Percentiles rank a stretch among this genome's conserved stretches.
phyloP scores from a whole-genome alignment of 2,797 vertebrate species.

The Telmatherina bonti region DNA sequence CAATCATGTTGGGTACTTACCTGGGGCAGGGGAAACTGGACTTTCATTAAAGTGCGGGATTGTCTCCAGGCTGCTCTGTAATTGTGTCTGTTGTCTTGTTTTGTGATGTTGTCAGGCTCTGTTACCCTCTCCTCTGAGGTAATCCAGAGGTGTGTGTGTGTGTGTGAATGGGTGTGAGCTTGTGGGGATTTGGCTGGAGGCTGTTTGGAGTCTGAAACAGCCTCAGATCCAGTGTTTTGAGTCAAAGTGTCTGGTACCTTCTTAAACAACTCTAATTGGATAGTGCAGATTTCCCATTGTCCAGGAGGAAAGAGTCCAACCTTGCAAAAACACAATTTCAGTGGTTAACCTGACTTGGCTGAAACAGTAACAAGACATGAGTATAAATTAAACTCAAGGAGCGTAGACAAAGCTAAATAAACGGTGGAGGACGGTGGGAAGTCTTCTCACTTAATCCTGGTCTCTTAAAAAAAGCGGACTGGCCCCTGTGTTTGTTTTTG shows the following conservation, averaged over 20 bases:
- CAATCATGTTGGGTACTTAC: conserved; percentile 84
- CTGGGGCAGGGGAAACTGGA: conserved; percentile 87
- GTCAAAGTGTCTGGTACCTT: conserved; percentile 26
- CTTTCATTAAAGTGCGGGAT: conserved; percentile 88
- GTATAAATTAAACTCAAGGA: conserved; percentile 62
- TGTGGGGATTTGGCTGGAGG: conserved; percentile 47
- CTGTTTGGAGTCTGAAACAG: conserved; percentile 35
- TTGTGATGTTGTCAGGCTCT: conserved; percentile 72
- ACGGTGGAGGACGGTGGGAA: conserved; percentile 51
- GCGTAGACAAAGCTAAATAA: conserved; percentile 63
- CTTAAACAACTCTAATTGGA: conserved; percentile 23
- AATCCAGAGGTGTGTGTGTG: conserved; percentile 56
- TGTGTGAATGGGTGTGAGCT: conserved; percentile 26
- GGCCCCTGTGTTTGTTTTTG: conserved; percentile 83
- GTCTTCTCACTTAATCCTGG: conserved; percentile 56
- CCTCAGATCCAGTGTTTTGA: conserved; percentile 32
- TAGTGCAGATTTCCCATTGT: conserved; percentile 16
- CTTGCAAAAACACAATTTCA: neutral
- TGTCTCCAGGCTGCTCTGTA: conserved; percentile 83
- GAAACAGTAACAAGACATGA: conserved; percentile 33
- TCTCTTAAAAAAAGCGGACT: conserved; percentile 62
- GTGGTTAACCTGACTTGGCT: neutral
- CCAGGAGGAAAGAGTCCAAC: neutral
- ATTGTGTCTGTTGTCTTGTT: conserved; percentile 81
- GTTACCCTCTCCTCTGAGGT: conserved; percentile 61